Evolutionary conservation across 2,888 invertebrate species (phyloP).

Genomic region (Coenonympha glycerion): DNA sequence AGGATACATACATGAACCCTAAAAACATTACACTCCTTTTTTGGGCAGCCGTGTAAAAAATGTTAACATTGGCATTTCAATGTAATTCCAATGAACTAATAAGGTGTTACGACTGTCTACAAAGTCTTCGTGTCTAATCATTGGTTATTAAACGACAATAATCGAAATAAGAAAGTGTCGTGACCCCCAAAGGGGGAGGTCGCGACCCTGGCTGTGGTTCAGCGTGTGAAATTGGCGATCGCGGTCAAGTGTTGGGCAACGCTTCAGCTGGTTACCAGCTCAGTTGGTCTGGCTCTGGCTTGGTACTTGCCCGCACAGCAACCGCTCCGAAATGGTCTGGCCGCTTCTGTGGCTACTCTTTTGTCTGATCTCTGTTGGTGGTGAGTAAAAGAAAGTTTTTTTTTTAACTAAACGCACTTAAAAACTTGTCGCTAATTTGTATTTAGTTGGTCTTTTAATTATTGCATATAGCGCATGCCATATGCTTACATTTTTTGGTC

Average conservation of each 20-base stretch:
- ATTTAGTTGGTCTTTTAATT: background rate
- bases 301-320: conserved; percentile 30
- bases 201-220: conserved; percentile 48
- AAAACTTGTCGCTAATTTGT: no score
- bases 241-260: conserved; percentile 47
- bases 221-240: conserved; percentile 59
- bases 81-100: no score
- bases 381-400: conserved; percentile 32
- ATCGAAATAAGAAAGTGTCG: conserved; percentile 12
- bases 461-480: no score
- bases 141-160: background rate
- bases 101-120: no score
- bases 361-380: conserved; percentile 33
- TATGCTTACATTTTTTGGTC: no score
- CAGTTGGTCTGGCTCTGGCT: conserved; percentile 29
- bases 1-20: no score
- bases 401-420: background rate
- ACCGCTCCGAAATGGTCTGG: conserved; percentile 32
- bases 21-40: no score
- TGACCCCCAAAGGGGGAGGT: conserved; percentile 39
- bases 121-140: background rate
- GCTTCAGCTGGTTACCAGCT: conserved; percentile 40
- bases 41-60: no score
- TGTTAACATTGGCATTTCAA: no score
- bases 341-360: conserved; percentile 33